Evolutionary conservation across 2,888 invertebrate species (phyloP).

Genomic region (Drosophila paramelanica): DNA sequence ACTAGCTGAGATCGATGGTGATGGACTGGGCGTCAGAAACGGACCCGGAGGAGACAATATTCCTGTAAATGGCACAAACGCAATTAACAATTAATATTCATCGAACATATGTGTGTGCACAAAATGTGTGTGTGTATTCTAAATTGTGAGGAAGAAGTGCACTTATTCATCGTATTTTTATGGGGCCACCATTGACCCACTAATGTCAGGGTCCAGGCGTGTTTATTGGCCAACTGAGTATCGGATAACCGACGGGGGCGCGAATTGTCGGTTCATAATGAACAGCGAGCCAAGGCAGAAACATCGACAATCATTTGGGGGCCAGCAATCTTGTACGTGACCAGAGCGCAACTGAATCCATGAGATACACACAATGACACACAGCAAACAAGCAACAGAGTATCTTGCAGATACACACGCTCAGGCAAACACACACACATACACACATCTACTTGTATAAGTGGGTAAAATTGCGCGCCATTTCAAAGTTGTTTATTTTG

Average conservation of each 20-base stretch:
- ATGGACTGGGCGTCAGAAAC: conserved; percentile 86
- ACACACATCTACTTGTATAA: conserved; percentile 19
- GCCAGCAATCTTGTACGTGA: conserved; percentile 73
- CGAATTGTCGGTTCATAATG: conserved; percentile 37
- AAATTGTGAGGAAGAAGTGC: conserved; percentile 14
- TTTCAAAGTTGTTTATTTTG: conserved; percentile 75
- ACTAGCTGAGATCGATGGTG: conserved; percentile 86
- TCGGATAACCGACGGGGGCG: conserved; percentile 39
- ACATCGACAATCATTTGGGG: conserved; percentile 64
- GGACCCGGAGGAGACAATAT: conserved; percentile 86
- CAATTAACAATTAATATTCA: conserved; percentile 31
- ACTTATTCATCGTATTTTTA: conserved; percentile 46
- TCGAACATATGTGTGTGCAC: neutral
- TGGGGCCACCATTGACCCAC: conserved; percentile 52
- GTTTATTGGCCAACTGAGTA: conserved; percentile 29
- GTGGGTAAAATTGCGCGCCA: conserved; percentile 76
- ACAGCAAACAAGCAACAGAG: conserved; percentile 33
- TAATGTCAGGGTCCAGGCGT: conserved; percentile 37
- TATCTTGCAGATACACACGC: conserved; percentile 46
- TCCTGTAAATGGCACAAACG: conserved; percentile 70
- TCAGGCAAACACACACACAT: conserved; percentile 6
- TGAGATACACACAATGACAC: conserved; percentile 34
- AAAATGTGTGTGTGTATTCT: neutral
- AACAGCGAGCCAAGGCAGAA: conserved; percentile 51
- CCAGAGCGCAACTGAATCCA: conserved; percentile 65